A percentile compares a stretch with the other conserved stretches of the same genome.
Evolutionary conservation across 2,888 invertebrate species (phyloP).

Genomic region (Sesia bembeciformis): DNA sequence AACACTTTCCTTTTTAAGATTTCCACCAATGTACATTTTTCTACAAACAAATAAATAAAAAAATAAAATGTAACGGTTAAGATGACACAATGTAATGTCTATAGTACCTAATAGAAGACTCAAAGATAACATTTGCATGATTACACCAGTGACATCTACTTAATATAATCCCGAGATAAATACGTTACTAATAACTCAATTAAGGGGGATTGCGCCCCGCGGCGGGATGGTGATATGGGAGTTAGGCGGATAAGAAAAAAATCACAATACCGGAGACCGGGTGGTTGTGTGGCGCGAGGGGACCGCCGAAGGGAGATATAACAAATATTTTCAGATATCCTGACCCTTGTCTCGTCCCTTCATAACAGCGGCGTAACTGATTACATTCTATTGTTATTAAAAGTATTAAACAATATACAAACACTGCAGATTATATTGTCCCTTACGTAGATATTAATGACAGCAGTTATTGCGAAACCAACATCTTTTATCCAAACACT

Average conservation of each 20-base stretch:
- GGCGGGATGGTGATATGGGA: slow-evolving; percentile 31
- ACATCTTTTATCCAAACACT: too few relatives aligned
- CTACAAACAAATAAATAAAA: neutral
- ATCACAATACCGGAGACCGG: slow-evolving; percentile 32
- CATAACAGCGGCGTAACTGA: slow-evolving; percentile 42
- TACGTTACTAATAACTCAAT: slow-evolving; percentile 64
- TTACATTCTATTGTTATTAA: slow-evolving; percentile 61
- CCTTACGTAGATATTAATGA: too few relatives aligned
- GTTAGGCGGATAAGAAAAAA: slow-evolving; percentile 43
- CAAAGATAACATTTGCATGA: slow-evolving; percentile 6
- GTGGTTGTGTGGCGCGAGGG: slow-evolving; percentile 31
- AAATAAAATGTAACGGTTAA: too few relatives aligned
- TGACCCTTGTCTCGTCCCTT: slow-evolving; percentile 46
- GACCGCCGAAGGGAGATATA: slow-evolving; percentile 15
- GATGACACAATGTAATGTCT: too few relatives aligned
- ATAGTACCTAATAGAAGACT: too few relatives aligned
- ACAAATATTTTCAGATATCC: slow-evolving; percentile 44
- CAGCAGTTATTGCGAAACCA: too few relatives aligned
- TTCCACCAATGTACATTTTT: neutral
- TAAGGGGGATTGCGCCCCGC: slow-evolving; percentile 52
- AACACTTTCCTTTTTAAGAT: neutral
- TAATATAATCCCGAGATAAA: slow-evolving; percentile 45
- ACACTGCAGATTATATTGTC: neutral
- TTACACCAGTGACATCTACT: slow-evolving; percentile 7
- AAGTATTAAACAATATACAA: slow-evolving; percentile 37